A percentile compares a stretch with the other conserved stretches of the same genome.
Conservation (phyloP, 2,888 invertebrate species). For the Pantelozetes paolii region DNA sequence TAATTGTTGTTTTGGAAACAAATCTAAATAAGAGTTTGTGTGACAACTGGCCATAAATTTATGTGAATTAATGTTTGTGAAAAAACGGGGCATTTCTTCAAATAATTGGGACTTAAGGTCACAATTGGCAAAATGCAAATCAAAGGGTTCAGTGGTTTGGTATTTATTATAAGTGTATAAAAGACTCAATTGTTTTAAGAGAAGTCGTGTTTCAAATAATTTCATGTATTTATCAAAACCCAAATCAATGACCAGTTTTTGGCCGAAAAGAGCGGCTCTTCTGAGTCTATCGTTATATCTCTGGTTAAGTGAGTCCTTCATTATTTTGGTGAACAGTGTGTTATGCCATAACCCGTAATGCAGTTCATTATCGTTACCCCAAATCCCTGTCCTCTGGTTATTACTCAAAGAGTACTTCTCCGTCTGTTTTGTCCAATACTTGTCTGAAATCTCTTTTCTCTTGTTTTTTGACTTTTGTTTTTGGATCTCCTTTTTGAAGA, state of each 20-base stretch:
- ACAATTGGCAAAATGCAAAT: constrained; percentile 61
- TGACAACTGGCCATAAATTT: constrained; percentile 7
- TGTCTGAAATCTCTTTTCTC: background rate
- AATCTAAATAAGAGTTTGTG: constrained; percentile 67
- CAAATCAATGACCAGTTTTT: constrained; percentile 70
- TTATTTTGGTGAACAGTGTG: constrained; percentile 28
- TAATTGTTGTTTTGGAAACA: constrained; percentile 72
- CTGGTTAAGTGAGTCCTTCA: background rate
- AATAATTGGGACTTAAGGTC: background rate
- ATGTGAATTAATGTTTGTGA: background rate
- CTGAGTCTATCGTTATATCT: background rate
- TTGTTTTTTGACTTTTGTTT: constrained; percentile 18
- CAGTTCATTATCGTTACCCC: background rate
- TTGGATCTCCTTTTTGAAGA: too few relatives aligned
- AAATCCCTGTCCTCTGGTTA: background rate
- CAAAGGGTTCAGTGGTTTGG: constrained; percentile 67
- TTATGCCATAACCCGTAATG: constrained; percentile 35
- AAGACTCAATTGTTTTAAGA: constrained; percentile 64
- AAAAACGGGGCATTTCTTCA: background rate
- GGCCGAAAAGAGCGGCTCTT: constrained; percentile 18
- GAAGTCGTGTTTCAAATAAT: constrained; percentile 64
- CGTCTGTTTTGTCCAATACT: background rate
- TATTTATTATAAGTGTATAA: background rate
- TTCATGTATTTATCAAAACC: constrained; percentile 75
- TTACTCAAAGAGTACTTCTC: background rate